These are phyloP conservation scores for Corythornis cristatus DNA, from an alignment of 2,113 vertebrate species.

Conservation along the genomic window DNA sequence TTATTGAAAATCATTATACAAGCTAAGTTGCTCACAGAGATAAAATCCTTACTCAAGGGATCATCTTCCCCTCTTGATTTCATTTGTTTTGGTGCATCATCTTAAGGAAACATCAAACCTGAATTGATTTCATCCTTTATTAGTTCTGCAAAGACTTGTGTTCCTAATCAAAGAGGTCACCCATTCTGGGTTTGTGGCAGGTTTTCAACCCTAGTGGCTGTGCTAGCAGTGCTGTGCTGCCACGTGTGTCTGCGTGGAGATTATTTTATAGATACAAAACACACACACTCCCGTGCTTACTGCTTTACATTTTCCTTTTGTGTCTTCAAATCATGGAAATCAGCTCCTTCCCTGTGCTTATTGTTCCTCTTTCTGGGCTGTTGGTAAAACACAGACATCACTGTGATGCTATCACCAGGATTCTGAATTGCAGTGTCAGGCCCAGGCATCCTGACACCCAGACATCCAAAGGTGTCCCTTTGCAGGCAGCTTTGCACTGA, in stretches of 20 bases:
- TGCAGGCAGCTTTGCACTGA: background rate
- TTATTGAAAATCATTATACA: constrained; percentile 39
- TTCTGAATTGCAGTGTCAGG: background rate
- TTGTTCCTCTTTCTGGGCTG: background rate
- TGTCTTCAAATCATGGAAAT: background rate
- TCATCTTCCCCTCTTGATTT: background rate
- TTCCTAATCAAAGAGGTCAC: background rate
- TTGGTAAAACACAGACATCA: background rate
- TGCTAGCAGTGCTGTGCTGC: background rate
- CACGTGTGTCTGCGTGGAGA: background rate
- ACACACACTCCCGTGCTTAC: background rate
- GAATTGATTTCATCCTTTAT: background rate
- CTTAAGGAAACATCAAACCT: background rate
- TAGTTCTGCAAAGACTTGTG: background rate
- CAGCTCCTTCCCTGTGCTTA: background rate
- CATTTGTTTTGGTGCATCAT: background rate
- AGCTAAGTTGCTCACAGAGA: background rate
- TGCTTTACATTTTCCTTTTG: background rate
- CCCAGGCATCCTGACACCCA: background rate
- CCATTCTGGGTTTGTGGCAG: background rate
- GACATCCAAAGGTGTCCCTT: background rate
- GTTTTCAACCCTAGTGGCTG: background rate
- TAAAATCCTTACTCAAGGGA: background rate
- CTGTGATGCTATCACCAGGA: background rate
- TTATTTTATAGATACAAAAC: background rate